A percentile compares a stretch with the other conserved stretches of the same genome.
These are phyloP conservation scores for Pandemis corylana DNA, from an alignment of 2,888 invertebrate species.

Conservation along the genomic window DNA sequence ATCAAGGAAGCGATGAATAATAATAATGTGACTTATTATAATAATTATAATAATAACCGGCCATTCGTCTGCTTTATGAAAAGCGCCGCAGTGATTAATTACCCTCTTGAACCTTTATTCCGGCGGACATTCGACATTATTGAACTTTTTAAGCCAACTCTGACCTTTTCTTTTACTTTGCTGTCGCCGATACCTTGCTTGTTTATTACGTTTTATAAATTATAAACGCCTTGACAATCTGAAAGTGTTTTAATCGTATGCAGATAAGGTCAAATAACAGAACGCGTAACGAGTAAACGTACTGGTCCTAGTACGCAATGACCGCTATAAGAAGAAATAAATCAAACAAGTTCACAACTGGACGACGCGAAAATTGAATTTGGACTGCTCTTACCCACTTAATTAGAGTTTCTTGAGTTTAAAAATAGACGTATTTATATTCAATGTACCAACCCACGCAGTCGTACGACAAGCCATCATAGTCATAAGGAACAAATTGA, in stretches of 20 bases:
- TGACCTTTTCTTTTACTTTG: conserved; percentile 58
- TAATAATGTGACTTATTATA: conserved; percentile 35
- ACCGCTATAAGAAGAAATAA: neutral
- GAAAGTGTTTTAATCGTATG: conserved; percentile 40
- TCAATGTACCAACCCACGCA: conserved; percentile 16
- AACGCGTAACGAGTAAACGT: conserved; percentile 23
- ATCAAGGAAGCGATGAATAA: conserved; percentile 34
- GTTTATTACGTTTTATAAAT: conserved; percentile 56
- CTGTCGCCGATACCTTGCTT: conserved; percentile 57
- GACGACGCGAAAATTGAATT: neutral
- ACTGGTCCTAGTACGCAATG: neutral
- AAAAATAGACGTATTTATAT: conserved; percentile 15
- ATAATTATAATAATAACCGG: conserved; percentile 43
- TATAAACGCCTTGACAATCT: conserved; percentile 44
- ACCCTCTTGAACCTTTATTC: conserved; percentile 47
- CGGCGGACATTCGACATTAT: conserved; percentile 54
- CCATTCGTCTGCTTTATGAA: conserved; percentile 45
- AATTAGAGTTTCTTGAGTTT: neutral
- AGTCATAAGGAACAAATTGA: conserved; percentile 53
- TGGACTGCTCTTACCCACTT: neutral
- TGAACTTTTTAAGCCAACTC: conserved; percentile 55
- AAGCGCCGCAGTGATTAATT: conserved; percentile 56
- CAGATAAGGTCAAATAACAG: conserved; percentile 44
- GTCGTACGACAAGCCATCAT: conserved; percentile 49
- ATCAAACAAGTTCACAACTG: neutral